These are phyloP conservation scores for Daphoenositta chrysoptera DNA, from an alignment of 2,113 vertebrate genomes.

Conservation along the genomic window DNA sequence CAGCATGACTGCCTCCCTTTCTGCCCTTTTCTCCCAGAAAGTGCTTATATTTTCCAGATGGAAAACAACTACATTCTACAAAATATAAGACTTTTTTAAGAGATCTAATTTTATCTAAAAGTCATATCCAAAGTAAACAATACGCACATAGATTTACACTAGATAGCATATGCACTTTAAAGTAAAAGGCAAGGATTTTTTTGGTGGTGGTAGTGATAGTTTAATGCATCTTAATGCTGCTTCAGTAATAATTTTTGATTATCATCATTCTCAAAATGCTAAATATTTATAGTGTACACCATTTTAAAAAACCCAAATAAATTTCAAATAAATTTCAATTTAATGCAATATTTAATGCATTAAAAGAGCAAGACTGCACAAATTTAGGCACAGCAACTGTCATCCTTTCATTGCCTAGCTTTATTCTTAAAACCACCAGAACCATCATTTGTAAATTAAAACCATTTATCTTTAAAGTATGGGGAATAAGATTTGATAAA, in stretches of 20 bases:
- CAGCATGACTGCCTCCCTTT: neutral
- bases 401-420: neutral
- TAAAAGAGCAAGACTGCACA: neutral
- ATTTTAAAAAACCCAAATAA: neutral
- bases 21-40: neutral
- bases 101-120: neutral
- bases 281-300: neutral
- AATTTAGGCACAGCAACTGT: neutral
- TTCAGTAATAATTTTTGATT: neutral
- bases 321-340: neutral
- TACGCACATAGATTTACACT: neutral
- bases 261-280: neutral
- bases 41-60: neutral
- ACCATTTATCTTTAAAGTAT: neutral
- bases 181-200: neutral
- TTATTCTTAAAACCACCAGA: neutral
- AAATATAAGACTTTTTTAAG: neutral
- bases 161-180: neutral
- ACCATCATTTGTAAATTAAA: neutral
- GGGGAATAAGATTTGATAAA: neutral
- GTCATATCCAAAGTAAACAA: neutral
- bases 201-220: neutral
- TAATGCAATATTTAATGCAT: neutral
- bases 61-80: neutral
- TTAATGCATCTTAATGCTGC: neutral